These are phyloP conservation scores for Temnothorax curvispinosus DNA, from an alignment of 1,140 invertebrate genomes.

Conservation along the genomic window DNA sequence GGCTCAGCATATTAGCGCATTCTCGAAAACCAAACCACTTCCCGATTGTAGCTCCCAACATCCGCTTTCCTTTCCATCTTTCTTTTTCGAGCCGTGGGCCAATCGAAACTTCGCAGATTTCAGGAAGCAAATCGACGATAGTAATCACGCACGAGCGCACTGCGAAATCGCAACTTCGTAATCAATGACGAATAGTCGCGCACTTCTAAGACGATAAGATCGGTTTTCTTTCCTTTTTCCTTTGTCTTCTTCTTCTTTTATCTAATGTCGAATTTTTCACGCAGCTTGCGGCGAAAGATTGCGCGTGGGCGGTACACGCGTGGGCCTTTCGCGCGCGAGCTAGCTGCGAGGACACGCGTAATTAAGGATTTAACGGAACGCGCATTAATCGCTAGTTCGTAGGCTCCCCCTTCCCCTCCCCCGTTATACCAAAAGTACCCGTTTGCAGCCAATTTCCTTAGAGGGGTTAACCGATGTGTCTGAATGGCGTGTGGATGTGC, in stretches of 20 bases:
- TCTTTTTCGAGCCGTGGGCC: slow-evolving; percentile 37
- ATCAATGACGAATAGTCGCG: slow-evolving; percentile 30
- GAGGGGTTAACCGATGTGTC: slow-evolving; percentile 78
- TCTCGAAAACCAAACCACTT: neutral
- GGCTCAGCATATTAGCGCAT: slow-evolving; percentile 43
- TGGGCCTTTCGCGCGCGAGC: slow-evolving; percentile 23
- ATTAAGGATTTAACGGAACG: slow-evolving; percentile 64
- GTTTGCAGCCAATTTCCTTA: slow-evolving; percentile 74
- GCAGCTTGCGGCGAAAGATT: slow-evolving; percentile 3
- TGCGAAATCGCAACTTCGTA: slow-evolving; percentile 17
- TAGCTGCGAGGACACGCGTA: slow-evolving; percentile 31
- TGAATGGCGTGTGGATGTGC: slow-evolving; percentile 83
- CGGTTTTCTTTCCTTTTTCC: slow-evolving; percentile 7
- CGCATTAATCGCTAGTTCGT: slow-evolving; percentile 77
- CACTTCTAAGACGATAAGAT: slow-evolving; percentile 20
- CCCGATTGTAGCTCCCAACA: neutral
- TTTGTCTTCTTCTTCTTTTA: neutral
- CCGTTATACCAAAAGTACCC: slow-evolving; percentile 68
- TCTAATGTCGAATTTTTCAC: neutral
- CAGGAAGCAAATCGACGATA: slow-evolving; percentile 46
- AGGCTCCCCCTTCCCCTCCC: slow-evolving; percentile 43
- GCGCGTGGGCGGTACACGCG: slow-evolving; percentile 44
- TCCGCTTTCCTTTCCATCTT: neutral
- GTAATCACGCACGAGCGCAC: slow-evolving; percentile 34
- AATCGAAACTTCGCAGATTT: slow-evolving; percentile 36